Base-by-base conservation (phyloP, 2,797 vertebrate species). In the Propithecus deckenii region DNA sequence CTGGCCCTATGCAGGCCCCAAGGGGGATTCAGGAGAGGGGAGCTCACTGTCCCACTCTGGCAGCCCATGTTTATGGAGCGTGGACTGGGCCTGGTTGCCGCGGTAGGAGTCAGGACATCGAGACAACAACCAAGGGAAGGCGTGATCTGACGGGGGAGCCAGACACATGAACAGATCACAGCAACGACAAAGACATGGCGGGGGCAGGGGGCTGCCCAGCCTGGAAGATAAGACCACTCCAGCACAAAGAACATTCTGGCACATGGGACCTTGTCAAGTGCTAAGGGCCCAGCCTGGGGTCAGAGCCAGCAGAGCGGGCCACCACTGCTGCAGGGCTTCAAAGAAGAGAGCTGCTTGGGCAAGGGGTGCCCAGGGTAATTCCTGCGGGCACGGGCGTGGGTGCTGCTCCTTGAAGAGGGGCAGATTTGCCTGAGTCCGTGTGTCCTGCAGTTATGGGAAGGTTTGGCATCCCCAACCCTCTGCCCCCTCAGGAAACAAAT, bases 311-410 rank as follows among this genome's bases (percentile, higher is more conserved):
- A 25, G 71, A 35, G 14, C 59, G 75, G 46, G 48, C 14, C 7
- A 14, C 38, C 1, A 1, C 30, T 25, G 12, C 59, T 9, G 9
- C 1, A n/a, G 11, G 32, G 11, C 78, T 91, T 65, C 38, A 1
- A 61, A 61, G 23, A 67, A 63, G 32, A 41, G 2, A 50, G 23
- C 50, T 18, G 17, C 41, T 22, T 50, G 57, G 50, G 11, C 1
- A 1, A 61, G 25, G 18, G 46, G 14, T 3, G 10, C 38, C 6
- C 3, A 43, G 35, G 32, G 10, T 7, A 30, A 18, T 46, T 50
- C 59, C 85, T 55, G 17, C 0, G 2, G 43, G 8, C 18, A 0
- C 1, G 1, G 15, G 48, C 20, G 0, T 11, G 5, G 30, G 30
- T 28, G 22, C 35, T 12, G 6, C 28, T 10, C 72, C 59, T 4